These are phyloP conservation scores for Drosophila erecta DNA, from an alignment of 1,140 invertebrate genomes.

Conservation along the genomic window DNA sequence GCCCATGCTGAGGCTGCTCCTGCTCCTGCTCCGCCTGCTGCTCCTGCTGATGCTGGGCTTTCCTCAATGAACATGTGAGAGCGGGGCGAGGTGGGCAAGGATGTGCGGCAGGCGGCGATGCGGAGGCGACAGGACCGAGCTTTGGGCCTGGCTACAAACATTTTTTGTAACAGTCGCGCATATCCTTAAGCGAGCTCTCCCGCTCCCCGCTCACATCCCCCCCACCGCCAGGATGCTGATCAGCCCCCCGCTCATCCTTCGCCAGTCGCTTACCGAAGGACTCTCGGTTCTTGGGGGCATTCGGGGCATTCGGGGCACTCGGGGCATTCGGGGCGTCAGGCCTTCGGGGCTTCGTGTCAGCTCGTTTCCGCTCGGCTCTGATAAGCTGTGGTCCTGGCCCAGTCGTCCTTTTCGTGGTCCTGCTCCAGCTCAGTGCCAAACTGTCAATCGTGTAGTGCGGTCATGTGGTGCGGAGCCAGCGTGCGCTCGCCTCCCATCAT, in stretches of 20 bases:
- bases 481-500: constrained; percentile 58
- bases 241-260: no score
- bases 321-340: no score
- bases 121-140: constrained; percentile 55
- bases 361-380: constrained; percentile 20
- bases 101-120: constrained; percentile 9
- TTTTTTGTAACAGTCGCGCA: constrained; percentile 70
- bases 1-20: background rate
- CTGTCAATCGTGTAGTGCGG: constrained; percentile 81
- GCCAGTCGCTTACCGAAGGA: background rate
- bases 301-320: constrained; percentile 6
- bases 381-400: constrained; percentile 27
- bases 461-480: constrained; percentile 72
- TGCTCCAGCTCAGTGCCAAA: constrained; percentile 68
- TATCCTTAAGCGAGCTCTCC: constrained; percentile 23
- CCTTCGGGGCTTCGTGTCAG: constrained; percentile 1
- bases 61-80: constrained; percentile 69
- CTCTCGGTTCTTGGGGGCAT: constrained; percentile 23
- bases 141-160: constrained; percentile 62
- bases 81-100: constrained; percentile 8
- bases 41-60: constrained; percentile 45
- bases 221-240: no score
- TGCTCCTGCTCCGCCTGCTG: background rate
- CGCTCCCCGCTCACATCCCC: no score
- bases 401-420: constrained; percentile 12